Percentiles rank a stretch among this genome's conserved stretches.
Evolutionary conservation across 2,113 vertebrate species (phyloP).

Genomic region (Corythoichthys intestinalis): DNA sequence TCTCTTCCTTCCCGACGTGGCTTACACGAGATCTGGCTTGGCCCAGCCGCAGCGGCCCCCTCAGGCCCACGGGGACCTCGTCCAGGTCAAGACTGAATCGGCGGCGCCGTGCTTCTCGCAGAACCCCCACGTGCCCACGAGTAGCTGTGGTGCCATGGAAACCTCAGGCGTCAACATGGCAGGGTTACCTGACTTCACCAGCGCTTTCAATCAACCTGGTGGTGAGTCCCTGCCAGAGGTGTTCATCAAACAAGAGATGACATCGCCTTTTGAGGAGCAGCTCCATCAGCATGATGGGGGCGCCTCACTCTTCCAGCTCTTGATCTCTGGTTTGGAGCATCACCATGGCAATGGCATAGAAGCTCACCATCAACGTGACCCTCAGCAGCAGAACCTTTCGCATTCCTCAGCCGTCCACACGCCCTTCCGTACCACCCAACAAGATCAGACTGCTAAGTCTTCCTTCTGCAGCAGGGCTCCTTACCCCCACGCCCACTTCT

Average conservation of each 20-base stretch:
- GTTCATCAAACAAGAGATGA: slow-evolving; percentile 95
- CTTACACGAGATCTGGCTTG: slow-evolving; percentile 88
- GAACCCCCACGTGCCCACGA: slow-evolving; percentile 71
- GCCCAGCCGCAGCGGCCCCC: slow-evolving; percentile 80
- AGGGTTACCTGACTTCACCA: slow-evolving; percentile 92
- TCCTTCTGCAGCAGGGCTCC: slow-evolving; percentile 75
- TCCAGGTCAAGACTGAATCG: slow-evolving; percentile 89
- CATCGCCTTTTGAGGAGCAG: slow-evolving; percentile 63
- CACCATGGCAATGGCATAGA: slow-evolving; percentile 73
- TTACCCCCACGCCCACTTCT: slow-evolving; percentile 63
- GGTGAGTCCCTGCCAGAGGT: slow-evolving; percentile 67
- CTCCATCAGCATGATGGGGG: slow-evolving; percentile 64
- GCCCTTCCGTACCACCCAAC: slow-evolving; percentile 58
- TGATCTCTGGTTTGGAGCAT: slow-evolving; percentile 88
- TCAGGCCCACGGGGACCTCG: slow-evolving; percentile 60
- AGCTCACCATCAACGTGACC: slow-evolving; percentile 44
- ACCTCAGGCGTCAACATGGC: slow-evolving; percentile 62
- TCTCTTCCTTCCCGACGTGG: slow-evolving; percentile 88
- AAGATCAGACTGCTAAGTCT: slow-evolving; percentile 84
- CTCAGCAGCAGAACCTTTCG: slow-evolving; percentile 44
- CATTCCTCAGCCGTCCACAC: slow-evolving; percentile 43
- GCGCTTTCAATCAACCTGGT: slow-evolving; percentile 84
- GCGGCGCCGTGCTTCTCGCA: slow-evolving; percentile 75
- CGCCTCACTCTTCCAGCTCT: slow-evolving; percentile 89
- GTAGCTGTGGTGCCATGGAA: slow-evolving; percentile 59